These are phyloP conservation scores for Opisthocomus hoazin DNA, from an alignment of 2,113 vertebrate species.

Conservation along the genomic window DNA sequence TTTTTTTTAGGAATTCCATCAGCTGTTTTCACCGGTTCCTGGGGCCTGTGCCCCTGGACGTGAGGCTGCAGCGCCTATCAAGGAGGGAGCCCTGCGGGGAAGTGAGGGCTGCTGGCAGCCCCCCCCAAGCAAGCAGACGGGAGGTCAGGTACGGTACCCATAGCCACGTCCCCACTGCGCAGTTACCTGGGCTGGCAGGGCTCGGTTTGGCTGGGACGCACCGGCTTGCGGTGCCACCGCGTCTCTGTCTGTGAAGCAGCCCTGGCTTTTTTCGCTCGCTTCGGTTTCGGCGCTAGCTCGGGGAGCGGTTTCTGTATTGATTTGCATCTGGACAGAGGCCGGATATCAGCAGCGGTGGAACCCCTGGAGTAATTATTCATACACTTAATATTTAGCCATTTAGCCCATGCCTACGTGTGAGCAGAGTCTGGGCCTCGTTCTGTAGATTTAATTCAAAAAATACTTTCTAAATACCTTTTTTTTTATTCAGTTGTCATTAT, in stretches of 20 bases:
- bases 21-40: neutral
- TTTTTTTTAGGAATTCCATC: neutral
- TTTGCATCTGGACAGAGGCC: neutral
- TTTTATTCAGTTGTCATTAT: neutral
- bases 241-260: neutral
- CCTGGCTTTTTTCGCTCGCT: neutral
- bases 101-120: neutral
- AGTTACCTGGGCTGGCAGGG: neutral
- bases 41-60: rapidly evolving
- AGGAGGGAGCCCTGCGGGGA: neutral
- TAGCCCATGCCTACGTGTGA: neutral
- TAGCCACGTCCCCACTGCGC: neutral
- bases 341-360: neutral
- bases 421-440: neutral
- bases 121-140: no score
- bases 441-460: neutral
- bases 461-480: neutral
- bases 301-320: neutral
- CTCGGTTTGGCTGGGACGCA: neutral
- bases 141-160: no score
- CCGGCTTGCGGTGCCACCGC: rapidly evolving
- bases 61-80: neutral
- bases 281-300: neutral
- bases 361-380: neutral
- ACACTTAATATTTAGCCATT: neutral